A percentile compares a stretch with the other conserved stretches of the same genome.
These are phyloP conservation scores for Narcine bancroftii DNA, from an alignment of 2,113 vertebrate genomes.

Conservation along the genomic window DNA sequence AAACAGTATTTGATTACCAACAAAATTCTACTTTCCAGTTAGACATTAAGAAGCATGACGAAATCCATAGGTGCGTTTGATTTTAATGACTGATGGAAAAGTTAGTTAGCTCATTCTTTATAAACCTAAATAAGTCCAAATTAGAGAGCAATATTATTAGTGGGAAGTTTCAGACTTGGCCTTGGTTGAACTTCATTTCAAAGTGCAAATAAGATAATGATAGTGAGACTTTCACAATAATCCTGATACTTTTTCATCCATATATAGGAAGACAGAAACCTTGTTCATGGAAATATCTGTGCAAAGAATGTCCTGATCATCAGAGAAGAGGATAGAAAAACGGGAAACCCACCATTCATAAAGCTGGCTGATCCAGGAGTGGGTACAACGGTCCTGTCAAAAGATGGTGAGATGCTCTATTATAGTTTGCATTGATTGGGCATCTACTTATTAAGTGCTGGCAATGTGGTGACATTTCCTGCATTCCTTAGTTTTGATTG, in stretches of 20 bases:
- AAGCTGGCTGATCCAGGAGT: conserved; percentile 94
- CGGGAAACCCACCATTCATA: conserved; percentile 84
- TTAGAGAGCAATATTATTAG: not conserved
- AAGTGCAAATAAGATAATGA: not conserved
- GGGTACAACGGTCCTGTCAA: conserved; percentile 79
- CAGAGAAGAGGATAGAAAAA: conserved; percentile 84
- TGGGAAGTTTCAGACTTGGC: not conserved
- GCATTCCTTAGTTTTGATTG: not conserved
- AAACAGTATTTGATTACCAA: not conserved
- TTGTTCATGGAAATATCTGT: conserved; percentile 87
- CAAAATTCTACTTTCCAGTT: not conserved
- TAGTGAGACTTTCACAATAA: not conserved
- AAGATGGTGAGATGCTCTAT: conserved; percentile 69
- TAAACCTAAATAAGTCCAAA: not conserved
- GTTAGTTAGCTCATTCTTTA: too few species aligned
- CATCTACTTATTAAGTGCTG: not conserved
- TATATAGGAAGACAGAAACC: conserved; percentile 79
- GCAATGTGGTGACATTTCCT: not conserved
- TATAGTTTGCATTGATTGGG: not conserved
- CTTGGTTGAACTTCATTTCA: not conserved
- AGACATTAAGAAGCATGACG: not conserved
- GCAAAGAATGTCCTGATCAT: conserved; percentile 90
- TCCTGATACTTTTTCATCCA: conserved; percentile 36
- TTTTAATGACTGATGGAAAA: not conserved
- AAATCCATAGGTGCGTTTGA: not conserved